A percentile compares a stretch with the other conserved stretches of the same genome.
These are phyloP conservation scores for Anolis apletophallus DNA, from an alignment of 2,797 vertebrate species.

Conservation along the genomic window DNA sequence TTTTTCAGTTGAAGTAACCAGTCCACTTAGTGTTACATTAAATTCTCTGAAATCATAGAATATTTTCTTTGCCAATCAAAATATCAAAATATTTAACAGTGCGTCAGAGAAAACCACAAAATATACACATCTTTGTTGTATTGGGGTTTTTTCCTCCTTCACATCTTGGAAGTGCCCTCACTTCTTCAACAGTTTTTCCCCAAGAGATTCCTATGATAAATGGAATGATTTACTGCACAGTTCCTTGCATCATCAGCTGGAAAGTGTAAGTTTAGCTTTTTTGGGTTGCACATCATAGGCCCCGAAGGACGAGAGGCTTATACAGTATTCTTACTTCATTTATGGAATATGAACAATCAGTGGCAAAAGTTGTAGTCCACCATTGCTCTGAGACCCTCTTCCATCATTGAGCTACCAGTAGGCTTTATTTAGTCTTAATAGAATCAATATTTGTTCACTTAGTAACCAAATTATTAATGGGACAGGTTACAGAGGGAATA, in stretches of 20 bases:
- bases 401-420: too few relatives aligned
- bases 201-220: conserved; percentile 42
- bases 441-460: too few relatives aligned
- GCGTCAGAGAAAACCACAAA: not conserved
- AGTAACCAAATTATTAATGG: too few relatives aligned
- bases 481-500: too few relatives aligned
- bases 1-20: conserved; percentile 26
- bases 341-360: not conserved
- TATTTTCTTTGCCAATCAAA: conserved; percentile 8
- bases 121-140: not conserved
- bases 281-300: not conserved
- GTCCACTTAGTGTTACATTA: not conserved
- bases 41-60: conserved; percentile 19
- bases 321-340: not conserved
- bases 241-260: conserved; percentile 37
- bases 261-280: conserved; percentile 46
- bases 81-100: conserved; percentile 16
- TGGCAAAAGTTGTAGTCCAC: too few relatives aligned
- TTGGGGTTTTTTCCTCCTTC: conserved; percentile 33
- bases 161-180: conserved; percentile 41
- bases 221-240: not conserved
- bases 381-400: too few relatives aligned
- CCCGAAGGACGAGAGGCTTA: conserved; percentile 39
- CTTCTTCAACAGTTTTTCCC: conserved; percentile 18
- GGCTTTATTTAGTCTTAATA: too few relatives aligned